Evolutionary conservation across 23 tunicate species (phyloP), one percentile per base, ranked within the genome.

Genomic region (Pegea sp.): DNA sequence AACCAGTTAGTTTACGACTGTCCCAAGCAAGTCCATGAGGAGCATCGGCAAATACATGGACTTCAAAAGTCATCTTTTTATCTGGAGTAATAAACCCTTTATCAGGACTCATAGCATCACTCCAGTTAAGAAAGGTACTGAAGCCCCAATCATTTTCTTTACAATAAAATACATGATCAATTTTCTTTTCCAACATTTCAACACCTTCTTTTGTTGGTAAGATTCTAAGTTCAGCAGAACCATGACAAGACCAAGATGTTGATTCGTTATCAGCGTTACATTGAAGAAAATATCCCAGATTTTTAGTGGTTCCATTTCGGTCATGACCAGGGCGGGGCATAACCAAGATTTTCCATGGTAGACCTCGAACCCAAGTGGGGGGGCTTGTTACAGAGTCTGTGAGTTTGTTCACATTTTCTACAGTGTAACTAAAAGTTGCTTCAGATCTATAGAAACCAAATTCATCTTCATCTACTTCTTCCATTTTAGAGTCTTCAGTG

Each of bases 81-180:
- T 87, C 96, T 1, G 96, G 32, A 22, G 96, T 56, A 11, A 75
- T 69, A 29, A n/a, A 87, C 1, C 96, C 96, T 59, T 87, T 87
- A 26, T 75, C 87, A 24, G 88, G 78, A 49, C 49, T 76, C n/a
- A 70, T 60, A 22, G 70, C 64, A 46, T 87, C 96, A 23, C 33
- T 48, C 96, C 96, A 87, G 13, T 78, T 31, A 30, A 87, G 31
- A 69, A 87, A 87, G 18, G 31, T 65, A 34, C 88, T 75, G 28
- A 87, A 87, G 11, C 96, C 96, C 96, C 96, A 87, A 60, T 87
- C 96, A 65, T 87, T 87, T 56, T 87, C 96, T 34, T 87, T 87
- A 59, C 88, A 87, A 61, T 87, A 70, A 55, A 87, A 87, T 0
- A 76, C 54, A 42, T 87, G 96, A 54, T 69, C 78, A 34, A 87